These are phyloP conservation scores for Tricholaema leucomelas DNA, from an alignment of 2,113 vertebrate species.

Conservation along the genomic window DNA sequence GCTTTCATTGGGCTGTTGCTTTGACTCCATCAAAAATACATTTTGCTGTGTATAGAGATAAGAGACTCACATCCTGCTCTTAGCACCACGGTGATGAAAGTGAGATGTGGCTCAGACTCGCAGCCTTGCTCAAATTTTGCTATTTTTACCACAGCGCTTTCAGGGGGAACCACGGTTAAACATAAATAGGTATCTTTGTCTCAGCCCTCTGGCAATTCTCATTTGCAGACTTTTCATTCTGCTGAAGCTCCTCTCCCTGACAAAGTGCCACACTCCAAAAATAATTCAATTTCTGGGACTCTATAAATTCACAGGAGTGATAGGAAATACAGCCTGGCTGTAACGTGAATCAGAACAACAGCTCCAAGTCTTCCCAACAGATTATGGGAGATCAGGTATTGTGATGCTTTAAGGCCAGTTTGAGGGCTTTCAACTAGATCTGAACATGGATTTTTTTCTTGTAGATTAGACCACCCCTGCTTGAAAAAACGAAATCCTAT, in stretches of 20 bases:
- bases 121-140: background rate
- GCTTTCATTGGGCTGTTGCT: background rate
- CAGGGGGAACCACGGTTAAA: background rate
- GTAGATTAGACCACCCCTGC: background rate
- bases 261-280: background rate
- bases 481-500: background rate
- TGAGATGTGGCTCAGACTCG: background rate
- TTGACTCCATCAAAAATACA: background rate
- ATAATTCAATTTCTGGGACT: background rate
- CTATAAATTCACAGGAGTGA: background rate
- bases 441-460: background rate
- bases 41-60: background rate
- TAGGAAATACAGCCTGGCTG: background rate
- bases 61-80: background rate
- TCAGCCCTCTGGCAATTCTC: background rate
- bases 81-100: background rate
- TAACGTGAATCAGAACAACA: background rate
- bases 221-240: background rate
- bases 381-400: background rate
- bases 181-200: conserved; percentile 14
- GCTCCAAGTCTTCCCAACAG: background rate
- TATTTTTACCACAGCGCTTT: conserved; percentile 30
- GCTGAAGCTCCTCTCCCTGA: background rate
- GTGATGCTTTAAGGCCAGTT: background rate
- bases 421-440: background rate